Conservation (phyloP, 2,797 vertebrate species). For the Dendrocincla fuliginosa region DNA sequence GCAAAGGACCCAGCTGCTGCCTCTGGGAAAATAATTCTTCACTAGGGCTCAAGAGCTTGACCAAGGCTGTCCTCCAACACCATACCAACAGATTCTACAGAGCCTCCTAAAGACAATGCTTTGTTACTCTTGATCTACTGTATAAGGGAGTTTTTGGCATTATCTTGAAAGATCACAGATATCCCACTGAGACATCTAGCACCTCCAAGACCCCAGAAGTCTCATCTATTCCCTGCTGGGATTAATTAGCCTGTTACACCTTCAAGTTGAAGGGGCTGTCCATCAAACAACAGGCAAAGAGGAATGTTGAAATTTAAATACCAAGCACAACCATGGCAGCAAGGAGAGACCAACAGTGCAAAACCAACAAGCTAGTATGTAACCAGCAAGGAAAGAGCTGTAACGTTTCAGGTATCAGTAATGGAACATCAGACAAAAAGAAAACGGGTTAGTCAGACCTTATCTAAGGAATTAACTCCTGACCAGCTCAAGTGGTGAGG, state of each 20-base stretch:
- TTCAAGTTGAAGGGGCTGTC: not conserved
- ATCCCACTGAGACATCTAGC: not conserved
- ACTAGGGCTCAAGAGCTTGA: not conserved
- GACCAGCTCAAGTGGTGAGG: not conserved
- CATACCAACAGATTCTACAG: not conserved
- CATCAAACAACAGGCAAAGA: not conserved
- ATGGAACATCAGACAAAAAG: not conserved
- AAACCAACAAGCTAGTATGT: not conserved
- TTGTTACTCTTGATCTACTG: not conserved
- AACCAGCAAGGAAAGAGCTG: not conserved
- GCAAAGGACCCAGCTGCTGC: not conserved
- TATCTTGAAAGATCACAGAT: not conserved
- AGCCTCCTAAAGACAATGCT: not conserved
- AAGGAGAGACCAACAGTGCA: not conserved
- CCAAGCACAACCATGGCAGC: not conserved
- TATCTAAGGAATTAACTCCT: conserved; percentile 8
- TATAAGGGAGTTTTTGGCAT: not conserved
- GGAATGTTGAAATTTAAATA: not conserved
- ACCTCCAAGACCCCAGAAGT: not conserved
- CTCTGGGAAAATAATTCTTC: not conserved
- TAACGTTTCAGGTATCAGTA: not conserved
- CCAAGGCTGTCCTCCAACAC: not conserved
- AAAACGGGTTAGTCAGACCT: not conserved
- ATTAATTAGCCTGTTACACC: not conserved
- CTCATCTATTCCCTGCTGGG: not conserved